Evolutionary conservation across 2,113 vertebrate genomes (phyloP), one percentile per base, ranked within the genome.

Genomic region (Etia nguti): DNA sequence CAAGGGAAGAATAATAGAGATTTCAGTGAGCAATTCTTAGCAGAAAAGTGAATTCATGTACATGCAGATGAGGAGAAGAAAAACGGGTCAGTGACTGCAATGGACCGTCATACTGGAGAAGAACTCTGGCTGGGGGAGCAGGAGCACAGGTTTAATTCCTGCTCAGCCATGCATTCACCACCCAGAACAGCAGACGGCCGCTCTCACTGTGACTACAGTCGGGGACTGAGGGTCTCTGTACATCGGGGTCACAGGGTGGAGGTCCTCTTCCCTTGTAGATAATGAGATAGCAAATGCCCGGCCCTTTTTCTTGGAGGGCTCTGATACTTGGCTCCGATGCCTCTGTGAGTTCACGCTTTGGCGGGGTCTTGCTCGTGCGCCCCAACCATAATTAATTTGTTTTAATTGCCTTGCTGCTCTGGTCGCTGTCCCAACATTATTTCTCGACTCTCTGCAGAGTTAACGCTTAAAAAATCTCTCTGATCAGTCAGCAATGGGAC

Each of bases 321-420:
- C 62, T 57, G 50, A 70, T 62, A 82, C 22, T 79, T 24, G 83
- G 86, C 88, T 89, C 75, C 41, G 10, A 82, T 84, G 86, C 91
- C 88, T 87, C 90, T 92, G 92, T 77, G 89, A 86, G 82, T 88
- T 94, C 79, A 79, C 80, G 31, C 86, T 81, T 85, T 91, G 82
- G 75, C 80, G 16, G 50, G 88, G 89, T 79, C 48, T 60, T 13
- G 29, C 86, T 87, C 57, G 13, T 85, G 50, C 83, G 26, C 83
- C 86, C 84, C 82, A 56, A 8, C 90, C 86, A 89, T 95, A 95
- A 96, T 96, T 96, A 95, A 95, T 95, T 94, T 93, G 90, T 93
- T 93, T 95, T 96, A 96, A 96, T 96, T 96, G 94, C 93, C 92
- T 92, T 94, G 94, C 90, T 92, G 88, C 94, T 93, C 92, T 93